Evolutionary conservation across 1,140 invertebrate species (phyloP).

Genomic region (Drosophila bocqueti): DNA sequence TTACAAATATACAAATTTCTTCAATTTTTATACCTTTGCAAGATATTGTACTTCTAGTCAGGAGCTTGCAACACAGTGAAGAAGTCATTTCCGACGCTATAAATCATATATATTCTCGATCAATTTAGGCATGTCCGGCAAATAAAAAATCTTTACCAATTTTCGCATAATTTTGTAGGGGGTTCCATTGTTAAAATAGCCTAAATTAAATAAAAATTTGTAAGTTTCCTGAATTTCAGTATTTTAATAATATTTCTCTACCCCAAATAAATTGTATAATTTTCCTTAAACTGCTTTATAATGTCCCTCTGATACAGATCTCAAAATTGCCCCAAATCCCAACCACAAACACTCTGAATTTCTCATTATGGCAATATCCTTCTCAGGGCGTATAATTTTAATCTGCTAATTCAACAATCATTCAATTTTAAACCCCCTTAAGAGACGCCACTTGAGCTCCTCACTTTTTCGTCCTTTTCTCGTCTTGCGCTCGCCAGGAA

Average conservation of each 20-base stretch:
- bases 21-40: too few species aligned
- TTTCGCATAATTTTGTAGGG: too few species aligned
- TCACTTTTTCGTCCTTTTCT: constrained; percentile 20
- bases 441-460: constrained; percentile 57
- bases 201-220: too few species aligned
- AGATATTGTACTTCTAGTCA: too few species aligned
- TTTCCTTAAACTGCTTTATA: background rate
- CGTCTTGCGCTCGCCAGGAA: constrained; percentile 30
- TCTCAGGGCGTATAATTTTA: constrained; percentile 56
- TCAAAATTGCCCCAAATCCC: constrained; percentile 3
- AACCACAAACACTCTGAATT: constrained; percentile 24
- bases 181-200: too few species aligned
- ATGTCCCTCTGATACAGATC: background rate
- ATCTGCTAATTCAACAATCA: constrained; percentile 78
- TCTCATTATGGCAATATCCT: constrained; percentile 10
- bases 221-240: too few species aligned
- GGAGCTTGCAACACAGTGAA: too few species aligned
- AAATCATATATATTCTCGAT: too few species aligned
- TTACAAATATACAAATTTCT: too few species aligned
- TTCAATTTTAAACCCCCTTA: constrained; percentile 68
- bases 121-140: too few species aligned
- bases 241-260: background rate
- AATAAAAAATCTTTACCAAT: too few species aligned
- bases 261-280: background rate
- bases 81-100: too few species aligned